These are phyloP conservation scores for Podarcis muralis DNA, from an alignment of 2,113 vertebrate genomes.

Conservation along the genomic window DNA sequence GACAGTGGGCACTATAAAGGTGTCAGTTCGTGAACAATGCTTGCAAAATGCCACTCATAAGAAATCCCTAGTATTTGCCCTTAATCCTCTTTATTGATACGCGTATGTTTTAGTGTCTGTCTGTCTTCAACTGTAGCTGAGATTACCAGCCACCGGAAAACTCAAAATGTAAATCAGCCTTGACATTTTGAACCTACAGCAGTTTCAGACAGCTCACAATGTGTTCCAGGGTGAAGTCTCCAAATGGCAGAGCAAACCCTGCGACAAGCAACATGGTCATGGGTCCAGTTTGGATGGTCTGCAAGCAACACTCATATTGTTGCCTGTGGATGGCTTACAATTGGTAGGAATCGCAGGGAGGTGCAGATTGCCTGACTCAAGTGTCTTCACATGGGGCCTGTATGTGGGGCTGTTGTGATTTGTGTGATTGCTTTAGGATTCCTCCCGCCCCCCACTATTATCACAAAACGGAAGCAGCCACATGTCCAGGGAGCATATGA, in stretches of 20 bases:
- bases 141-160: not conserved
- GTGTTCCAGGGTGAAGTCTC: not conserved
- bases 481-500: accelerated
- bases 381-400: not conserved
- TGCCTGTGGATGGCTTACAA: not conserved
- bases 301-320: not conserved
- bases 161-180: conserved; percentile 7
- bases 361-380: not conserved
- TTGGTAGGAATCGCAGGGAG: not conserved
- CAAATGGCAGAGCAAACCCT: not conserved
- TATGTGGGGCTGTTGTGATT: no score
- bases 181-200: conserved; percentile 14
- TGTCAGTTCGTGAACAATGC: conserved; percentile 16
- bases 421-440: not conserved
- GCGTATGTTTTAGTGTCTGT: conserved; percentile 28
- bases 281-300: not conserved
- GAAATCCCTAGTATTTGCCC: conserved; percentile 38
- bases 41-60: conserved; percentile 34
- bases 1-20: conserved; percentile 23
- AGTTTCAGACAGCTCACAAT: not conserved
- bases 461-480: not conserved
- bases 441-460: no score
- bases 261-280: not conserved
- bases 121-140: not conserved
- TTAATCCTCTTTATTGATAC: conserved; percentile 38